phyloP scores from a whole-genome alignment of 2,797 vertebrate genomes.

The Rhynchonycteris naso region DNA sequence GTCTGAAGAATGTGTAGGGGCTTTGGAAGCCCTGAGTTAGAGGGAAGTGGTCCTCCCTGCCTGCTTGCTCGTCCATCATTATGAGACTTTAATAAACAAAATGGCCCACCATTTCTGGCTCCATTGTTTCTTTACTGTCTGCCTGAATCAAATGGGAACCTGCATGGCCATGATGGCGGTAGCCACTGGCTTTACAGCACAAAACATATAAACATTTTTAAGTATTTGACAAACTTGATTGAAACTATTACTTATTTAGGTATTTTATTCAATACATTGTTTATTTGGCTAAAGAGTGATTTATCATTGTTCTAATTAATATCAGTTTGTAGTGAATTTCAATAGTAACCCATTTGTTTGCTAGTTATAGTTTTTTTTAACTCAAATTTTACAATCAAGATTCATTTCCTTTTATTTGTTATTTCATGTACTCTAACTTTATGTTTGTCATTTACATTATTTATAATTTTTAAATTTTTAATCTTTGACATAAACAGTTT shows the following conservation, averaged over 20 bases:
- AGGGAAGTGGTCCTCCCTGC: too few species aligned
- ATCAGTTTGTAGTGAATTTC: neutral
- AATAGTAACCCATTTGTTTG: neutral
- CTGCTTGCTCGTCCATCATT: too few species aligned
- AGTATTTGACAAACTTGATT: neutral
- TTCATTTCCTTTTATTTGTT: neutral
- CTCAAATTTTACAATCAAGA: neutral
- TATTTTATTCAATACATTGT: neutral
- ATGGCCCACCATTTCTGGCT: too few species aligned
- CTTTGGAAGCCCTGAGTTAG: too few species aligned
- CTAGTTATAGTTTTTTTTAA: neutral
- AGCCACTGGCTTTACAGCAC: too few species aligned
- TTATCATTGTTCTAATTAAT: constrained; percentile 2
- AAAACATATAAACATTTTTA: neutral
- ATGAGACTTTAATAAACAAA: too few species aligned
- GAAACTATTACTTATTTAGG: neutral
- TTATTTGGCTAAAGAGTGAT: neutral
- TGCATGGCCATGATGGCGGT: too few species aligned
- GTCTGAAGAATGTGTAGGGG: too few species aligned
- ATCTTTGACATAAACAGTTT: neutral
- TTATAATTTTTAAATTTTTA: neutral
- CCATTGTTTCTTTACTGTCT: too few species aligned
- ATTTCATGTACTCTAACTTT: neutral
- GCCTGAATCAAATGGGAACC: too few species aligned
- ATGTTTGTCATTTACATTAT: neutral